Percentiles rank a stretch among this genome's conserved stretches.
Evolutionary conservation across 1,140 invertebrate genomes (phyloP).

Genomic region (Solenopsis fugax): DNA sequence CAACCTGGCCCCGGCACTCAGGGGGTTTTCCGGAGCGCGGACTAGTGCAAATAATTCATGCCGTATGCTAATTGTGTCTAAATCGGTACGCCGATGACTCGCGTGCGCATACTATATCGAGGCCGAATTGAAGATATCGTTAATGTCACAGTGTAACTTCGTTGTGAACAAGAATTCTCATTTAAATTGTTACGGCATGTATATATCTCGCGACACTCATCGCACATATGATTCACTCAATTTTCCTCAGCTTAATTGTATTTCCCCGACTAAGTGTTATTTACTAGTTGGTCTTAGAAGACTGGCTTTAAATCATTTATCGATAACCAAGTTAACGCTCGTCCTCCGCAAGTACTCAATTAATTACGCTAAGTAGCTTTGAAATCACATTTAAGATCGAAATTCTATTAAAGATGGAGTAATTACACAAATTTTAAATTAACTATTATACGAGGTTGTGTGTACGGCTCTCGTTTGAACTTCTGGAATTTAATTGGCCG

Average conservation of each 20-base stretch:
- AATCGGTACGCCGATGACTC: conserved; percentile 3
- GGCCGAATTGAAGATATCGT: not conserved
- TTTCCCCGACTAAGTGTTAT: not conserved
- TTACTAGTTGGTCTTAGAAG: not conserved
- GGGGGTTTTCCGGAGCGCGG: conserved; percentile 28
- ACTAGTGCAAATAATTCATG: conserved; percentile 36
- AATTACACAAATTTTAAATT: conserved; percentile 27
- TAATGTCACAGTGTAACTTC: not conserved
- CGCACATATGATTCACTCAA: not conserved
- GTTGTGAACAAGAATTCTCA: not conserved
- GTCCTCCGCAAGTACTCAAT: not conserved
- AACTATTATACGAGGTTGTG: not conserved
- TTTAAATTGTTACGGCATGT: not conserved
- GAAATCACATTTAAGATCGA: conserved; percentile 19
- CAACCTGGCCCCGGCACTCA: conserved; percentile 41
- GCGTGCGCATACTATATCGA: not conserved
- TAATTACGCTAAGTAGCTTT: conserved; percentile 19
- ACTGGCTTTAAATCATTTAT: not conserved
- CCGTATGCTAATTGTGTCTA: conserved; percentile 41
- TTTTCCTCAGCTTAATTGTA: not conserved
- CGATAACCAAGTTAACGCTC: not conserved
- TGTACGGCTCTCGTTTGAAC: not conserved
- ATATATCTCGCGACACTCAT: not conserved
- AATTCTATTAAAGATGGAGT: conserved; percentile 8
- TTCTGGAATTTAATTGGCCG: not conserved